Percentiles rank a stretch among this genome's conserved stretches.
phyloP scores from a whole-genome alignment of 2,797 vertebrate genomes.

The Steatocranus sp. region DNA sequence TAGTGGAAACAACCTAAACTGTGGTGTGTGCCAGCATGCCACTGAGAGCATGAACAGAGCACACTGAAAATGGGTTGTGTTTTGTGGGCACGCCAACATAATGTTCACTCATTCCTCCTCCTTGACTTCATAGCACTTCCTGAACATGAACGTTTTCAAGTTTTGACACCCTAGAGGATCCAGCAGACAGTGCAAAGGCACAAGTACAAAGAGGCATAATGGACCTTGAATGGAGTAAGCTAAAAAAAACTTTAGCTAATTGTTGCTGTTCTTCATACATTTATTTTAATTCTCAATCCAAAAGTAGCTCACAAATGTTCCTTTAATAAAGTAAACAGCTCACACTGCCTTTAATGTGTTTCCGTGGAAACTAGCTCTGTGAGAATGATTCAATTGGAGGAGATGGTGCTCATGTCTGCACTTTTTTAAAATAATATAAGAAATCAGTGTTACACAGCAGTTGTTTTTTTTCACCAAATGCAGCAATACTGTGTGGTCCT shows the following conservation, averaged over 20 bases:
- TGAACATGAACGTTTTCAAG: background rate
- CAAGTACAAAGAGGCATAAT: background rate
- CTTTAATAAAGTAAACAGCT: background rate
- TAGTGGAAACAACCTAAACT: background rate
- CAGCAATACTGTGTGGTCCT: background rate
- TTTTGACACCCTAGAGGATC: background rate
- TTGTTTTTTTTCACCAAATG: accelerated
- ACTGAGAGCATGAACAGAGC: background rate
- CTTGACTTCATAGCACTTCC: background rate
- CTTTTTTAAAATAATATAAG: background rate
- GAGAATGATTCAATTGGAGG: background rate
- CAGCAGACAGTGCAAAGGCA: background rate
- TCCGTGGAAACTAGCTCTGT: background rate
- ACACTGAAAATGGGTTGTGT: background rate
- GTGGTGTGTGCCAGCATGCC: background rate
- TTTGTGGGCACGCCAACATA: background rate
- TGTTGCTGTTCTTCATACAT: background rate
- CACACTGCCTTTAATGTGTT: background rate
- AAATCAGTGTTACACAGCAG: accelerated
- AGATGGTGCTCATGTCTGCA: background rate
- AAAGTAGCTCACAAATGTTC: background rate
- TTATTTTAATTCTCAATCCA: background rate
- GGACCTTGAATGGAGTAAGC: background rate
- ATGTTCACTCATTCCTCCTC: background rate
- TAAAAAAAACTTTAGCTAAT: background rate